Evolutionary conservation across 2,888 invertebrate genomes (phyloP), one percentile per base, ranked within the genome.

Genomic region (Sceliomorpha sp.): DNA sequence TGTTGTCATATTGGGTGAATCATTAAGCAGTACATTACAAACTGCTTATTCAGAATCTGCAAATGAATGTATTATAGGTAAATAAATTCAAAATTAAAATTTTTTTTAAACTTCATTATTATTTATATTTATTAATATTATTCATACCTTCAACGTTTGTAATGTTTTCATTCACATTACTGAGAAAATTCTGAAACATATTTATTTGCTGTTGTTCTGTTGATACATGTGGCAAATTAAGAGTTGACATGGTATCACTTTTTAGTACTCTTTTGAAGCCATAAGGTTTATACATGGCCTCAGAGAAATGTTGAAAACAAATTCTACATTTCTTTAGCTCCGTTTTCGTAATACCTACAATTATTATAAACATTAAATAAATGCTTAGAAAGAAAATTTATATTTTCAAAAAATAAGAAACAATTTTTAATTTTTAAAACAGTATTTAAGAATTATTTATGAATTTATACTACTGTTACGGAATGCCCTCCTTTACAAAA

Each of bases 71-170:
- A n/a, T n/a, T n/a, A n/a, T n/a, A n/a, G n/a, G n/a, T n/a, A n/a
- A n/a, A n/a, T n/a, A n/a, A n/a, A n/a, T n/a, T n/a, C n/a, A n/a
- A n/a, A n/a, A n/a, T n/a, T n/a, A n/a, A n/a, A n/a, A n/a, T n/a
- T n/a, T n/a, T n/a, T n/a, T n/a, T n/a, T n/a, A n/a, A n/a, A n/a
- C n/a, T n/a, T n/a, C n/a, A n/a, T n/a, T n/a, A n/a, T n/a, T 4
- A 36, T 14, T 36, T 36, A 36, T 36, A 14, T 36, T 36, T 14
- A 36, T 36, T 36, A 36, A 36, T 36, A 36, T 36, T 13, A 36
- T 36, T 36, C 5, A 15, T 36, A 36, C 36, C 36, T 36, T 14
- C 36, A 36, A 36, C n/a, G 14, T 36, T 36, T 6, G n/a, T 5
- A 36, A 36, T 14, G 3, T 36, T 14, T 36, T 13, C 12, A 14